Evolutionary conservation across 2,797 vertebrate species (phyloP), one percentile per base, ranked within the genome.

Genomic region (Pelodytes ibericus): DNA sequence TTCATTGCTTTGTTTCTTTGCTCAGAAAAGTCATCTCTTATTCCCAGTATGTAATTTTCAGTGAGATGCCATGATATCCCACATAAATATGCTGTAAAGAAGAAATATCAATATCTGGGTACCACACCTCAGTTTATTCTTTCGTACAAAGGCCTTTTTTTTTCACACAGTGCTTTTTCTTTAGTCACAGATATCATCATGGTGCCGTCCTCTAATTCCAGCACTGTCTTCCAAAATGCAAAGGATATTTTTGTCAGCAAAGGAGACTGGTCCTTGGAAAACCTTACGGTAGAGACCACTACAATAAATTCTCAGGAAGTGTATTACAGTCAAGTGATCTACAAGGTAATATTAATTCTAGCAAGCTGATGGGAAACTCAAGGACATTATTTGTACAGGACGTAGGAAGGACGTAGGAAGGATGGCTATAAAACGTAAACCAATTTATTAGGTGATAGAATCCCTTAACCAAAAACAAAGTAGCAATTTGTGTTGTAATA

Each of bases 201-300:
- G 74, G 0, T 20, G 9, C 0, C 58, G 1, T 44, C 7, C 16
- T 8, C 4, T 3, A 63, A 71, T 26, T 77, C 74, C 9, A 22
- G 0, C 1, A 3, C 10, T 6, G 66, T 77, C 25, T 16, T 0
- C 16, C 4, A 33, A 27, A 22, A 16, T 7, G 62, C 67, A 30
- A 7, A 30, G 11, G 3, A 63, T 5, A 24, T 57, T 29, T 64
- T 58, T 33, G 33, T 18, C 9, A 59, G 60, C 20, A 64, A 71
- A 71, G 74, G 74, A 58, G 74, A 77, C n/a, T 77, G 74, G 74
- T 8, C 2, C 2, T 29, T 77, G 20, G 0, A 29, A n/a, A 3
- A 71, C 20, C 64, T 77, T 33, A 64, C 33, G 3, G 67, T 71
- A 13, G 0, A 20, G 3, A 47, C 47, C 24, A 2, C 24, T 5